Conservation (phyloP, 2,888 invertebrate genomes). For the Platynereis dumerilii region DNA sequence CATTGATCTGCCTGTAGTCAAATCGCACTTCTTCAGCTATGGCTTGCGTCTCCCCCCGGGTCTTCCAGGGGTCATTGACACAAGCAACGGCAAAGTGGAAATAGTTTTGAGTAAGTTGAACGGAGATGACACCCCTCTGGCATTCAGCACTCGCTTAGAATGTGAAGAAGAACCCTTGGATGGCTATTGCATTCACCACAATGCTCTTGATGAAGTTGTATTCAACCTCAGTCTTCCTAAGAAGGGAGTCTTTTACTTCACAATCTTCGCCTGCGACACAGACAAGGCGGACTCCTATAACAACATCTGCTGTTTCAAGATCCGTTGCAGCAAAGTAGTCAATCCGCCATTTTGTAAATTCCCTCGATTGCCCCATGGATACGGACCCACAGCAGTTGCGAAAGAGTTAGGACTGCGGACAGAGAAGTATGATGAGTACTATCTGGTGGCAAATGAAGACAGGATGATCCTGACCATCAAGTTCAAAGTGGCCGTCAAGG, state of each 20-base stretch:
- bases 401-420: slow-evolving; percentile 27
- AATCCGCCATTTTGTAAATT: slow-evolving; percentile 32
- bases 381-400: slow-evolving; percentile 24
- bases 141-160: slow-evolving; percentile 54
- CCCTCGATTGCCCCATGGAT: slow-evolving; percentile 31
- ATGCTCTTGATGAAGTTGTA: slow-evolving; percentile 10
- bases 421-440: slow-evolving; percentile 28
- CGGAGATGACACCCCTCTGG: slow-evolving; percentile 34
- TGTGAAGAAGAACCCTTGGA: slow-evolving; percentile 47
- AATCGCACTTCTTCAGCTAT: slow-evolving; percentile 53
- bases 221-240: slow-evolving; percentile 30
- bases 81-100: slow-evolving; percentile 50
- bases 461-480: slow-evolving; percentile 53
- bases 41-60: slow-evolving; percentile 36
- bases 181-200: slow-evolving; percentile 33
- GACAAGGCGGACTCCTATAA: slow-evolving; percentile 27
- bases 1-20: slow-evolving; percentile 62
- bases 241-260: slow-evolving; percentile 29
- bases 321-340: slow-evolving; percentile 25
- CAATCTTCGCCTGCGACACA: slow-evolving; percentile 39
- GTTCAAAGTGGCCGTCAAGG: slow-evolving; percentile 47
- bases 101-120: slow-evolving; percentile 50
- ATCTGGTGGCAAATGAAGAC: slow-evolving; percentile 38
- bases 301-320: slow-evolving; percentile 30
- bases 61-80: slow-evolving; percentile 54